phyloP scores from a whole-genome alignment of 1,140 invertebrate species.

The Magallana gigas region DNA sequence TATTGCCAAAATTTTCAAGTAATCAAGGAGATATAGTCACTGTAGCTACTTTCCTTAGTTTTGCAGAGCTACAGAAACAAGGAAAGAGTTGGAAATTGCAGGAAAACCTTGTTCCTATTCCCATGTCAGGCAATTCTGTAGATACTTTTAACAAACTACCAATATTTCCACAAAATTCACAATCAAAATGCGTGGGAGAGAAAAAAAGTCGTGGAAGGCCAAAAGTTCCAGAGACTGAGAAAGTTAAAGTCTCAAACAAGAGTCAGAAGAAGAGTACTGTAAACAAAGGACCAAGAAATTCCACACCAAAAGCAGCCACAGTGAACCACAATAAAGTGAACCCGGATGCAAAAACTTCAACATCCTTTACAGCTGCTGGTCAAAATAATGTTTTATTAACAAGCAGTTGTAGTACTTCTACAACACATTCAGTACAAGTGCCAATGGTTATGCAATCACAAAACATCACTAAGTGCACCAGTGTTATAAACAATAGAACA shows the following conservation, averaged over 20 bases:
- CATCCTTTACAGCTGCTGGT: not conserved
- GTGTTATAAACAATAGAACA: not conserved
- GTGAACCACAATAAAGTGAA: not conserved
- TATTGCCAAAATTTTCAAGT: not conserved
- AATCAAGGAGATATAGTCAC: not conserved
- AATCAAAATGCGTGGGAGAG: not conserved
- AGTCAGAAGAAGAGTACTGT: too few species aligned
- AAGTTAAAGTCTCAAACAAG: not conserved
- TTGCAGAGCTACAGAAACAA: slow-evolving; percentile 18
- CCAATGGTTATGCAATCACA: not conserved
- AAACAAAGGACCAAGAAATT: not conserved
- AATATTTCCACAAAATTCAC: slow-evolving; percentile 32
- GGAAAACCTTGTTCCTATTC: slow-evolving; percentile 24
- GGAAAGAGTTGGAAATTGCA: slow-evolving; percentile 18
- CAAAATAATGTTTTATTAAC: not conserved
- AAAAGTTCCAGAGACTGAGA: not conserved
- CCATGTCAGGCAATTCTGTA: not conserved
- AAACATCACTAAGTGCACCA: not conserved
- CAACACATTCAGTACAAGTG: not conserved
- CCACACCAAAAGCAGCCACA: not conserved
- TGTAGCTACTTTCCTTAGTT: not conserved
- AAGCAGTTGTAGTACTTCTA: not conserved
- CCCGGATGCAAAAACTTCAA: not conserved
- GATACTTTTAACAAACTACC: slow-evolving; percentile 21
- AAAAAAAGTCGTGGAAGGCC: slow-evolving; percentile 13